phyloP scores from a whole-genome alignment of 2,797 vertebrate genomes.

The Neostethus bicornis region DNA sequence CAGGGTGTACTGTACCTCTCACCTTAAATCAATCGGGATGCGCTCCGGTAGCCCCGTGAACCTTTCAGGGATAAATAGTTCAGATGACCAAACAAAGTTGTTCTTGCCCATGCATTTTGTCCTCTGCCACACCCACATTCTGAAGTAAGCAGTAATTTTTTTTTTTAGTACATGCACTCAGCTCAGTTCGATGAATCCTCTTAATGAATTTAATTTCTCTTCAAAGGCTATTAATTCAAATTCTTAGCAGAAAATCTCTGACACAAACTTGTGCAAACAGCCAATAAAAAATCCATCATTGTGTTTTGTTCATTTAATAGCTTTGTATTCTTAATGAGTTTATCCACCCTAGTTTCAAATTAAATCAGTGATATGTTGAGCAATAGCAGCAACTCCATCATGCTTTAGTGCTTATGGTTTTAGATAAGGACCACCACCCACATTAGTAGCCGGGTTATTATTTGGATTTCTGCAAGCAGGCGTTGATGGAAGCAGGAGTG shows the following conservation, averaged over 20 bases:
- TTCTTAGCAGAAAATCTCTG: background rate
- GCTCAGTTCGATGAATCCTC: no score
- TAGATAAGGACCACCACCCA: conserved; percentile 73
- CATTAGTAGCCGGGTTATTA: conserved; percentile 68
- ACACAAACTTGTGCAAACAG: conserved; percentile 1
- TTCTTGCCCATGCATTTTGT: no score
- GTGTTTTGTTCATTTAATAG: conserved; percentile 11
- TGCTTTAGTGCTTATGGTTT: conserved; percentile 44
- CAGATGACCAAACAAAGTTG: no score
- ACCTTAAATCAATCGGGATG: no score
- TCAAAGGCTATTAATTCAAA: no score
- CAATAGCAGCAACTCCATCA: conserved; percentile 37
- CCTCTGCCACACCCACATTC: no score
- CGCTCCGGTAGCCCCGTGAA: no score
- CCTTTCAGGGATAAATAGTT: no score
- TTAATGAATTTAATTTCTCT: background rate
- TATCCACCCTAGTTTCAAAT: conserved; percentile 13
- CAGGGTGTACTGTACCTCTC: no score
- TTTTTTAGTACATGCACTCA: no score
- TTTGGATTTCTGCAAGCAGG: conserved; percentile 77
- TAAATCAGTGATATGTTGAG: conserved; percentile 45
- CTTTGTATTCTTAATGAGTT: conserved; percentile 26
- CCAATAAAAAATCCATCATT: background rate
- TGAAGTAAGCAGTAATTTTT: no score
- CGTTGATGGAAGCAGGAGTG: conserved; percentile 69